Base-by-base conservation (phyloP, 1,140 invertebrate genomes). In the Drosophila navojoa region DNA sequence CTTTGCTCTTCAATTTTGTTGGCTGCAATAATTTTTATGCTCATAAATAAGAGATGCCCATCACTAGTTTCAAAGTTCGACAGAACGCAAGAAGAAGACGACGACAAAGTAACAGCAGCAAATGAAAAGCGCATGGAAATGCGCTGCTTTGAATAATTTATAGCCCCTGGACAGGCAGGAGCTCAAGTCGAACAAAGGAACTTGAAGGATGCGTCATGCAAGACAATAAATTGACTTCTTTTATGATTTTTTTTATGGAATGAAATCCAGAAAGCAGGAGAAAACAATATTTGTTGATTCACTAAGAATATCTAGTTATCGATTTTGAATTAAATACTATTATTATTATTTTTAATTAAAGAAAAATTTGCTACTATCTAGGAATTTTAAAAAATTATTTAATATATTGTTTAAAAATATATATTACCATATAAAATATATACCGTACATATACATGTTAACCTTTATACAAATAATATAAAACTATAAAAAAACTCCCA, bases 111-210 rank as follows among this genome's bases (percentile, higher is more conserved):
- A 53, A 9, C 10, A 50, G 53, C 16, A 44, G 7, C 38, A 72
- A 29, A 55, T 58, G 71, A 69, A 64, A 70, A 79, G 53, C 63
- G 81, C 74, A 85, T 84, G 69, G 78, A 86, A 79, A 81, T 87
- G 78, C 27, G 35, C 19, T 58, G 67, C 77, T 82, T 89, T 87
- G 84, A 87, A 87, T 87, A 87, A 87, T 89, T 82, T 71, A 87
- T 87, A 66, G 76, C 15, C 52, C 32, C 69, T 13, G 25, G 50
- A 66, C 53, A 71, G 58, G 1, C 0, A 10, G 3, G 3, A 38
- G 35, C 35, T 38, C 53, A 70, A 70, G 45, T 35, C 40, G 55
- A 44, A 77, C 77, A 81, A 76, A 78, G 22, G 61, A 19, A 61
- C 25, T 27, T 29, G 16, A 7, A 38, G 47, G 55, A 68, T 81